Evolutionary conservation across 37 sponge, comb jelly and placozoan species (phyloP), one percentile per base, ranked within the genome.

Genomic region (Mnemiopsis leidyi): DNA sequence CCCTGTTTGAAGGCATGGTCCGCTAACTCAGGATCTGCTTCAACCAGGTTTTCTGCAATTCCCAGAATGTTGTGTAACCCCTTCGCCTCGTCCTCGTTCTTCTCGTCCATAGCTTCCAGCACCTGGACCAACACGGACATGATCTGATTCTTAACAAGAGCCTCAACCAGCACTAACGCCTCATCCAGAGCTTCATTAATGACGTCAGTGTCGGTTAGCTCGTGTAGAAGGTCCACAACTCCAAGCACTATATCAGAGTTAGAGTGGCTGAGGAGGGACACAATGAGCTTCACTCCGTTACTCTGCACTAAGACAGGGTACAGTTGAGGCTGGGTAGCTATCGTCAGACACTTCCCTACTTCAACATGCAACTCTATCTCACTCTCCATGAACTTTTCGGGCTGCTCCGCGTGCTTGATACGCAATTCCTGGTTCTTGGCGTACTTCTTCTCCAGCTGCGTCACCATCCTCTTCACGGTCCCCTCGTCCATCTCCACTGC

Each of bases 361-460:
- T 97, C 99, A 1, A 96, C 96, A 92, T 99, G 95, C 92, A 98
- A 83, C 68, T 98, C 97, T 40, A 98, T 32, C 69, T 98, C 99
- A 0, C 96, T 96, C 38, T 98, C 99, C 97, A 98, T 96, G 76
- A 98, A 98, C 95, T 95, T 95, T 39, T 95, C 95, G 0, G 99
- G 96, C 33, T 95, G 92, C 37, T 98, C 99, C 18, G 96, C 95
- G 68, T 96, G 95, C 93, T 98, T 98, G 18, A 98, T 93, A 21
- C 99, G 29, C 96, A 98, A 94, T 69, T 99, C 97, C 76, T 97
- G 99, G 93, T 99, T 99, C 79, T 92, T 93, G 13, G 94, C 92
- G 0, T 95, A 95, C 68, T 96, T 96, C 94, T 96, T 96, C 82
- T 99, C 97, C 71, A 99, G 96, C 48, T 94, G 93, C 25, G 96